Percentiles rank a stretch among this genome's conserved stretches.
Evolutionary conservation across 2,888 invertebrate species (phyloP).

Genomic region (Acanthopleura granulata): DNA sequence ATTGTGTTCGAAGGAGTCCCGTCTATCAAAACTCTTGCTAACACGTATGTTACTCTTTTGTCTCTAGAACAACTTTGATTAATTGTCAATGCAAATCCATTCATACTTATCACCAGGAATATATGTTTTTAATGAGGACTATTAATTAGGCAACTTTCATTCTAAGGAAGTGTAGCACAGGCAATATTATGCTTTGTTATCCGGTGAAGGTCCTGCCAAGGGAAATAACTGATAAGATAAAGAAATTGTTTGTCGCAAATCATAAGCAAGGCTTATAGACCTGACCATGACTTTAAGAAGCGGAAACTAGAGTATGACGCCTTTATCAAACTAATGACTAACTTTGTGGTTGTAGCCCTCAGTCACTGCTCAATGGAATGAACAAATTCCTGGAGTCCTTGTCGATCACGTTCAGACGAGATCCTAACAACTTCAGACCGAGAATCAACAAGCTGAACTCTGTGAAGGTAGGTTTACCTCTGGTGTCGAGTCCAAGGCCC

Average conservation of each 20-base stretch:
- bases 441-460: constrained; percentile 97
- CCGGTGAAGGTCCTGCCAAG: no score
- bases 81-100: no score
- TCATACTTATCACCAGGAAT: no score
- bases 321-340: not conserved
- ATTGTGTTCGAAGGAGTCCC: constrained; percentile 98
- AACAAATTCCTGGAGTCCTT: constrained; percentile 95
- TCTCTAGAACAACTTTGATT: not conserved
- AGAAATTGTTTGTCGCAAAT: no score
- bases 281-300: no score
- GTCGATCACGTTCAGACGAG: constrained; percentile 97
- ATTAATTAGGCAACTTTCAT: no score
- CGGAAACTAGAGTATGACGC: no score
- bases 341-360: constrained; percentile 73
- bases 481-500: not conserved
- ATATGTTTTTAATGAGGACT: no score
- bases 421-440: constrained; percentile 98
- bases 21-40: constrained; percentile 89
- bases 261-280: no score
- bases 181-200: no score
- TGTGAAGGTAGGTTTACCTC: constrained; percentile 81
- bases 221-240: no score
- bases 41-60: constrained; percentile 72
- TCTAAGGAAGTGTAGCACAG: no score
- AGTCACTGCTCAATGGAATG: constrained; percentile 95